phyloP scores from a whole-genome alignment of 2,113 vertebrate species.

The Anolis carolinensis region DNA sequence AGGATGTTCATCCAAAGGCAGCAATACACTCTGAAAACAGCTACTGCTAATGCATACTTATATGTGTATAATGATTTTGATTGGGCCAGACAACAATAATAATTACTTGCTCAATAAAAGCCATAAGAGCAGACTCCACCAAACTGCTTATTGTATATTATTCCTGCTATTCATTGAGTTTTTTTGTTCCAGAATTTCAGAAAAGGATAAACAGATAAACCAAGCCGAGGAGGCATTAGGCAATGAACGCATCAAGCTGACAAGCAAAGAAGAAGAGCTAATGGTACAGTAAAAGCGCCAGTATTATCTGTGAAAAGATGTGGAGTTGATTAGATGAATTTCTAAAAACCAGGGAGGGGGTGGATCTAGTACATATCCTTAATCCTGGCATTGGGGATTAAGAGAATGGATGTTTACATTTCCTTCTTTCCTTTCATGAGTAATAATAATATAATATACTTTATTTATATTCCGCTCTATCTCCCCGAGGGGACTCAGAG shows the following conservation, averaged over 20 bases:
- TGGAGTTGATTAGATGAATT: neutral
- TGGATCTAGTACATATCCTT: too few species aligned
- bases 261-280: slow-evolving; percentile 82
- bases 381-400: neutral
- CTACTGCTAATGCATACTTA: neutral
- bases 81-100: neutral
- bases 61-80: neutral
- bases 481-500: too few species aligned
- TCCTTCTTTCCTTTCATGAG: too few species aligned
- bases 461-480: too few species aligned
- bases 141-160: neutral
- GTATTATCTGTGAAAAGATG: neutral
- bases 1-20: too few species aligned
- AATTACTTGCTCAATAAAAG: neutral
- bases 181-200: slow-evolving; percentile 75
- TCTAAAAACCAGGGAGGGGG: neutral
- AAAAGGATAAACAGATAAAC: slow-evolving; percentile 83
- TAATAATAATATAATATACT: too few species aligned
- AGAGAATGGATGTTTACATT: neutral
- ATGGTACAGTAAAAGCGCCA: slow-evolving; percentile 70
- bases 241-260: slow-evolving; percentile 75
- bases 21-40: neutral
- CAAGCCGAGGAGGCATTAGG: slow-evolving; percentile 81
- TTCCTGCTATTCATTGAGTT: neutral
- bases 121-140: neutral